Percentiles rank a stretch among this genome's conserved stretches.
These are phyloP conservation scores for Melitaea cinxia DNA, from an alignment of 1,140 invertebrate species.

Conservation along the genomic window DNA sequence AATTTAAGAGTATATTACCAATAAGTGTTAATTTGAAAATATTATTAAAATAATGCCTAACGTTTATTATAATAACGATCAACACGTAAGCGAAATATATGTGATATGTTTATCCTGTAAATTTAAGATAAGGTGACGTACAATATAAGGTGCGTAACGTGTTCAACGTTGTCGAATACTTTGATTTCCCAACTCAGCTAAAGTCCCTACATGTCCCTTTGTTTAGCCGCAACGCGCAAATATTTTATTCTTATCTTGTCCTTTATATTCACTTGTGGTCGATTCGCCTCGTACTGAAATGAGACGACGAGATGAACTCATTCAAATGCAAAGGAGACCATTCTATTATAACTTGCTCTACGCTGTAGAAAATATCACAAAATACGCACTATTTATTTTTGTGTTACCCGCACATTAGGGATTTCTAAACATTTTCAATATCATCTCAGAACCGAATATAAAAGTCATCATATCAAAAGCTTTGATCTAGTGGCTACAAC, in stretches of 20 bases:
- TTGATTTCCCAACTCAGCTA: slow-evolving; percentile 7
- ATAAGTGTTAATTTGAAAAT: background rate
- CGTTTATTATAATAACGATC: slow-evolving; percentile 6
- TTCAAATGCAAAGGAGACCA: slow-evolving; percentile 39
- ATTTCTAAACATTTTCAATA: no score
- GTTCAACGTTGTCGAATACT: slow-evolving; percentile 8
- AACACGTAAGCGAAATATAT: background rate
- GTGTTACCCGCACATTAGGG: no score
- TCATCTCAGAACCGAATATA: no score
- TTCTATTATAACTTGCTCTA: slow-evolving; percentile 39
- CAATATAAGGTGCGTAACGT: slow-evolving; percentile 22
- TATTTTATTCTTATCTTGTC: slow-evolving; percentile 21
- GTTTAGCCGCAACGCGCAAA: slow-evolving; percentile 6
- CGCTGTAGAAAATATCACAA: slow-evolving; percentile 36
- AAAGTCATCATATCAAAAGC: no score
- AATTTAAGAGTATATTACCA: background rate
- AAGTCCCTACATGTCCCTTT: slow-evolving; percentile 4
- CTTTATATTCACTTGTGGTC: slow-evolving; percentile 22
- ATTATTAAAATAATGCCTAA: no score
- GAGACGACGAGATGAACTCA: slow-evolving; percentile 29
- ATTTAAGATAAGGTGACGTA: background rate
- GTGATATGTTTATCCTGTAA: slow-evolving; percentile 10
- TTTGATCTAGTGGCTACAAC: no score
- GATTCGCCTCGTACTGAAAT: slow-evolving; percentile 23
- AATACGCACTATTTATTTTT: no score